Evolutionary conservation across 2,113 vertebrate genomes (phyloP).

Genomic region (Epinephelus moara): DNA sequence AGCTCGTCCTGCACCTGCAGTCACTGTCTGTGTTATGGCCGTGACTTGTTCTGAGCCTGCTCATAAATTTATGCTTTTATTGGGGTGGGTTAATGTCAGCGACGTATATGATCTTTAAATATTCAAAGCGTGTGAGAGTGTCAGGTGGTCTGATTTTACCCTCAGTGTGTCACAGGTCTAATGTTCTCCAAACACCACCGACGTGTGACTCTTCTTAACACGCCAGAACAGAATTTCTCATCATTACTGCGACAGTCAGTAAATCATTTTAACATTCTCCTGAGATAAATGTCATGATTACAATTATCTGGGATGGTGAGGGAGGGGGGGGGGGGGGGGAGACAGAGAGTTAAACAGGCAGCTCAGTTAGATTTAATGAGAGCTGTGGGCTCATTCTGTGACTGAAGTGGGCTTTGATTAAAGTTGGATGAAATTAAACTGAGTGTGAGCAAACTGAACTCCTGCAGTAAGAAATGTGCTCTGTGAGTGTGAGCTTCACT

Average conservation of each 20-base stretch:
- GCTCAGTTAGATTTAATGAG: not conserved
- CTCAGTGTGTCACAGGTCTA: not conserved
- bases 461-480: too few relatives aligned
- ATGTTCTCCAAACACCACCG: not conserved
- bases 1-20: constrained; percentile 48
- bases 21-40: not conserved
- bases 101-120: not conserved
- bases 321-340: not conserved
- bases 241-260: not conserved
- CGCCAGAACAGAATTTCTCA: not conserved
- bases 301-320: not conserved
- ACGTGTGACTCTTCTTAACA: not conserved
- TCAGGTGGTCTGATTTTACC: not conserved
- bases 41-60: not conserved
- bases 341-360: too few relatives aligned
- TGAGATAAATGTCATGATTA: constrained; percentile 1
- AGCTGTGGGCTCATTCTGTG: not conserved
- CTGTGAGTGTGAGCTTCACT: too few relatives aligned
- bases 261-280: not conserved
- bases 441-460: not conserved
- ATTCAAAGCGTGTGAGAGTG: not conserved
- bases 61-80: not conserved
- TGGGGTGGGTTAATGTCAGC: not conserved
- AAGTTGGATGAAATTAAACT: not conserved
- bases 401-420: not conserved